phyloP scores from a whole-genome alignment of 2,797 vertebrate genomes.

The Propithecus deckenii region DNA sequence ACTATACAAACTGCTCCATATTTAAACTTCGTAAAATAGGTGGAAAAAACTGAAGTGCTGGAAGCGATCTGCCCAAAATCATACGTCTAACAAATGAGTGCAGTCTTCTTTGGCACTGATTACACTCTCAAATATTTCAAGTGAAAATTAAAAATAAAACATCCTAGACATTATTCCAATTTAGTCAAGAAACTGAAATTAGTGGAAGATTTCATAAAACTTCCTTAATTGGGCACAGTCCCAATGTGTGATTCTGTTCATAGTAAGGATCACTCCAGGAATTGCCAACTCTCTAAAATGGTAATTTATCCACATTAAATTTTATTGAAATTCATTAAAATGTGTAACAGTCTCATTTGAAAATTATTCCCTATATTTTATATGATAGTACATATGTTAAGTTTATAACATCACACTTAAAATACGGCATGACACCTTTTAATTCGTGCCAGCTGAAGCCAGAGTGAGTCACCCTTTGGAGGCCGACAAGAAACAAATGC shows the following conservation, averaged over 20 bases:
- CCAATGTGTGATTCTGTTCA: not conserved
- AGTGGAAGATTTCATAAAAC: not conserved
- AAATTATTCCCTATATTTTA: not conserved
- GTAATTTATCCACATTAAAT: not conserved
- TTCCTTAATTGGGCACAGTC: not conserved
- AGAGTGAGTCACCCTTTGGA: too few species aligned
- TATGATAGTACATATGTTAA: not conserved
- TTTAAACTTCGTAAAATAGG: not conserved
- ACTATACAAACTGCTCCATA: not conserved
- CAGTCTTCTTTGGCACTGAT: not conserved
- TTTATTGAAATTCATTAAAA: not conserved
- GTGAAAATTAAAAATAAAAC: not conserved
- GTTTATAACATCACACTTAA: not conserved
- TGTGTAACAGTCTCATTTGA: not conserved
- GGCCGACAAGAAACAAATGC: not conserved
- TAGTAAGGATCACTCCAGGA: not conserved
- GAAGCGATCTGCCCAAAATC: not conserved
- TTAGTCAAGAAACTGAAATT: not conserved
- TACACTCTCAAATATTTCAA: not conserved
- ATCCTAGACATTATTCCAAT: not conserved
- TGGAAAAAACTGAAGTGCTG: not conserved
- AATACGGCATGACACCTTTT: not conserved
- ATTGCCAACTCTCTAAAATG: not conserved
- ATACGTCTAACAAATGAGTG: too few species aligned
- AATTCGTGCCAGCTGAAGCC: not conserved